Evolutionary conservation across 2,888 invertebrate species (phyloP), one percentile per base, ranked within the genome.

Genomic region (Glaucopsyche alexis): DNA sequence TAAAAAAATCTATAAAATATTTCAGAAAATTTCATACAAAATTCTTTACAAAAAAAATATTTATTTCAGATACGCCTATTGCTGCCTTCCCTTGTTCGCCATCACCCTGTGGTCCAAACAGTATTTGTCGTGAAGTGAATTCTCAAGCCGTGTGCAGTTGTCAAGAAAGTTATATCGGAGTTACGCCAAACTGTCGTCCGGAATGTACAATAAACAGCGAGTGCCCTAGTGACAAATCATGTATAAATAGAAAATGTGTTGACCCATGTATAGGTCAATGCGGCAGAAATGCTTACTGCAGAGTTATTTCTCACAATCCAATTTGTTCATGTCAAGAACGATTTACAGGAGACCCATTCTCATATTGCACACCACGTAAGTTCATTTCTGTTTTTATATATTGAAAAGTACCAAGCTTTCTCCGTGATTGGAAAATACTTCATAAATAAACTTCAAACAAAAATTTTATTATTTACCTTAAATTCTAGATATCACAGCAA

Each of bases 121-220:
- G 96, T 76, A 93, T 95, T 80, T 97, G 97, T 82, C 94, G 94
- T 71, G 95, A 95, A 81, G 87, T 94, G 13, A 95, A 95, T 79
- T 93, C 94, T 69, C 95, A 95, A 84, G 96, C 96, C 6, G 93
- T 95, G 7, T 97, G 97, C 81, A 95, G 95, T 66, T 97, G 97
- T 79, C 91, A 95, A 75, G 91, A 94, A 9, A 94, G 95, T 75
- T 97, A 95, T 80, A 93, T 95, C 77, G 97, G 97, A 9, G 95
- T 95, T 79, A 97, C 97, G 64, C 95, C 95, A n/a, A 94, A 95
- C 55, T 97, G 97, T 82, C 93, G 96, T 79, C 97, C 97, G 0
- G 97, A 97, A 89, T 97, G 97, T 82, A 95, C 96, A 7, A 95
- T 96, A 78, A 97, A 96, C 77, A 95, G 96, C 5, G 97, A 97